Evolutionary conservation across 1,140 invertebrate species (phyloP).

Genomic region (Bombus confusus): DNA sequence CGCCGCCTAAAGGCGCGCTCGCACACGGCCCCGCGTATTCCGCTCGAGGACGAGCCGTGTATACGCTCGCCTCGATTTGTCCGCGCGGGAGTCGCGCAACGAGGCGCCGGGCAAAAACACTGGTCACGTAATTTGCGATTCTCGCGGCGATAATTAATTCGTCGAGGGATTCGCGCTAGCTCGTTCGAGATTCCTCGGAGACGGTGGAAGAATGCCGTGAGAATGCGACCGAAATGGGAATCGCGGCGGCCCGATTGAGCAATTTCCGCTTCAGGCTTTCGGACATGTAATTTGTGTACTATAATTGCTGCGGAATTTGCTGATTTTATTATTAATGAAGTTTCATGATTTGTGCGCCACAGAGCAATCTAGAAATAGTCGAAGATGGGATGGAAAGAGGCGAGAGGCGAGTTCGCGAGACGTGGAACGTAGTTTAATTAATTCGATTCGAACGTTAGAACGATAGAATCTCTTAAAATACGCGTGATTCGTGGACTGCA

Average conservation of each 20-base stretch:
- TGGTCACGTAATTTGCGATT: conserved; percentile 50
- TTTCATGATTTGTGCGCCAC: too few species aligned
- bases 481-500: not conserved
- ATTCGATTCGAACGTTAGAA: too few species aligned
- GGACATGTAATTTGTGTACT: not conserved
- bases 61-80: conserved; percentile 44
- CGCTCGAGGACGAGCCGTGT: not conserved
- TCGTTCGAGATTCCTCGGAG: conserved; percentile 13
- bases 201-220: conserved; percentile 31
- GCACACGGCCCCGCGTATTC: conserved; percentile 39
- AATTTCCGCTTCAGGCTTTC: not conserved
- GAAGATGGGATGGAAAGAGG: too few species aligned
- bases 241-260: not conserved
- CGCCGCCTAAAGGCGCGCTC: conserved; percentile 59
- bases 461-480: too few species aligned
- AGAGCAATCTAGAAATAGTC: too few species aligned
- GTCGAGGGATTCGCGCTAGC: conserved; percentile 28
- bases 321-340: too few species aligned
- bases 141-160: conserved; percentile 44
- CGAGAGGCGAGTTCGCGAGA: too few species aligned
- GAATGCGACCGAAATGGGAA: conserved; percentile 23
- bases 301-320: too few species aligned
- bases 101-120: conserved; percentile 45
- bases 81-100: conserved; percentile 26
- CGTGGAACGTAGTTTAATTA: too few species aligned